Percentiles rank a stretch among this genome's conserved stretches.
These are phyloP conservation scores for Syrphus vitripennis DNA, from an alignment of 2,888 invertebrate species.

Conservation along the genomic window DNA sequence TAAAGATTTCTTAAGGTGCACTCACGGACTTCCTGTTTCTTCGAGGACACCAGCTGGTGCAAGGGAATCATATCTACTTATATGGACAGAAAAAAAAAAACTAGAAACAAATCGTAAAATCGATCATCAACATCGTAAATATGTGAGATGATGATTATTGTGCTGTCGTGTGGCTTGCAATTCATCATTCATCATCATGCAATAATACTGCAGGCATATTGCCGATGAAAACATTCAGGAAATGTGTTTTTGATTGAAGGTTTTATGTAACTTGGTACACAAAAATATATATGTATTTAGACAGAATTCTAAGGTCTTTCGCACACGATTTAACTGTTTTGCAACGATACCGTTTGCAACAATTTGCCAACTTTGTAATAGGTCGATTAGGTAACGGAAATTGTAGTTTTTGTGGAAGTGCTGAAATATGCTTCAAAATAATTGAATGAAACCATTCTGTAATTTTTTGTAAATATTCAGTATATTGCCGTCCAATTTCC, in stretches of 20 bases:
- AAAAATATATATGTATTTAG: not conserved
- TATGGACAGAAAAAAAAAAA: not conserved
- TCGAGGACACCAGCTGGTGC: slow-evolving; percentile 38
- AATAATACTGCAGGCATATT: not conserved
- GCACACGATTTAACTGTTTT: not conserved
- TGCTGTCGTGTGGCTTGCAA: slow-evolving; percentile 15
- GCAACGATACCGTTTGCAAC: no score
- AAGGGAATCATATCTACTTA: not conserved
- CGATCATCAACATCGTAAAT: slow-evolving; percentile 51
- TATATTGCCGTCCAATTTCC: no score
- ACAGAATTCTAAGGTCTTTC: no score
- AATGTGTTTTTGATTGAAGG: slow-evolving; percentile 20
- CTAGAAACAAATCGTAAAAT: slow-evolving; percentile 36
- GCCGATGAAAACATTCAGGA: slow-evolving; percentile 36
- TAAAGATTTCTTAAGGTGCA: slow-evolving; percentile 17
- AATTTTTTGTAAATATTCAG: no score
- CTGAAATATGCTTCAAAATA: no score
- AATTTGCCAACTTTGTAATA: no score
- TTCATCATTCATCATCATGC: slow-evolving; percentile 36
- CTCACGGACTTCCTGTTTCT: slow-evolving; percentile 36
- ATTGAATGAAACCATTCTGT: no score
- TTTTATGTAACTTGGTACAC: no score
- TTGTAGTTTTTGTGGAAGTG: no score
- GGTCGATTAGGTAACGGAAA: no score
- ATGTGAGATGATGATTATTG: slow-evolving; percentile 50